phyloP scores from a whole-genome alignment of 2,797 vertebrate genomes.

The Mastacembelus armatus region DNA sequence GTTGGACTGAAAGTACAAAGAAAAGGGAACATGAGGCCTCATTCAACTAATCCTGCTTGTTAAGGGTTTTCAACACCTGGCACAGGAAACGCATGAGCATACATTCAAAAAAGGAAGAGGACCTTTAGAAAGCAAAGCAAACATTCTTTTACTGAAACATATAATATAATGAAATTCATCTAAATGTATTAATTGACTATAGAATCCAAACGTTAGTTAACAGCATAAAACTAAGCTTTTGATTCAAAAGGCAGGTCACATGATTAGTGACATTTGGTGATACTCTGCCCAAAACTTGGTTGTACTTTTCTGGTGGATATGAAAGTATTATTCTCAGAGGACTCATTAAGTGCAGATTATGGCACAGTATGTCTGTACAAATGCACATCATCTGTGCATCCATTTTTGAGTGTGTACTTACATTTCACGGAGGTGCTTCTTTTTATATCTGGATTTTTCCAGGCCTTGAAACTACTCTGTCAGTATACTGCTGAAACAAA shows the following conservation, averaged over 20 bases:
- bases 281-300: too few relatives aligned
- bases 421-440: neutral
- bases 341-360: neutral
- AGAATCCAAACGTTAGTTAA: too few relatives aligned
- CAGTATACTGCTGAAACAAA: constrained; percentile 20
- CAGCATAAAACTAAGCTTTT: too few relatives aligned
- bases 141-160: neutral
- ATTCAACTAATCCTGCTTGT: neutral
- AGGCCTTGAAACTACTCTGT: neutral
- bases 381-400: neutral
- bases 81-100: neutral
- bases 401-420: neutral
- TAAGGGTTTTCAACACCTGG: neutral
- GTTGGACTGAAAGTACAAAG: neutral
- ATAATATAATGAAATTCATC: neutral
- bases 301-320: neutral
- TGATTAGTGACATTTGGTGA: too few relatives aligned
- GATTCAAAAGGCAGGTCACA: too few relatives aligned
- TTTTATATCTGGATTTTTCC: neutral
- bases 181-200: neutral
- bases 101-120: neutral
- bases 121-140: neutral
- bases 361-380: neutral
- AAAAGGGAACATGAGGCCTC: neutral
- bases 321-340: neutral